These are phyloP conservation scores for Dicyrtoma fusca DNA, from an alignment of 2,888 invertebrate species.

Conservation along the genomic window DNA sequence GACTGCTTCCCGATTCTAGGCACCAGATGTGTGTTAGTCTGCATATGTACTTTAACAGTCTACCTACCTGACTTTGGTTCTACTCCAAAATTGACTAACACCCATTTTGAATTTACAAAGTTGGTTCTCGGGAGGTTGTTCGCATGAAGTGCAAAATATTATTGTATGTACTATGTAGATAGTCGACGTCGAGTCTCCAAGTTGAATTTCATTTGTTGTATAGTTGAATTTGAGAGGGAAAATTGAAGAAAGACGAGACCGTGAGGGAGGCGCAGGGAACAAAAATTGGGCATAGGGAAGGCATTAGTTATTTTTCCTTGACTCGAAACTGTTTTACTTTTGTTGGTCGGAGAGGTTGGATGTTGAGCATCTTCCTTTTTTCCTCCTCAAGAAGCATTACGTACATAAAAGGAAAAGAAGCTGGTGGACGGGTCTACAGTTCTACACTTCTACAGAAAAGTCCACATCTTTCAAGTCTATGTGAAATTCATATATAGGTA, in stretches of 20 bases:
- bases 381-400: neutral
- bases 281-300: neutral
- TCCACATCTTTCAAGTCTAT: neutral
- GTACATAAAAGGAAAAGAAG: neutral
- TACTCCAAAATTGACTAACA: too few relatives aligned
- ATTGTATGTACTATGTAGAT: neutral
- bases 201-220: conserved; percentile 14
- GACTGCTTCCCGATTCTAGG: too few relatives aligned
- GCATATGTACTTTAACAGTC: too few relatives aligned
- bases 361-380: conserved; percentile 15
- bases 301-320: conserved; percentile 13
- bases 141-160: neutral
- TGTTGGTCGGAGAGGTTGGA: too few relatives aligned
- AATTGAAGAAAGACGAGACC: neutral
- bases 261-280: neutral
- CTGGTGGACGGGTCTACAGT: neutral
- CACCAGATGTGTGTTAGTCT: too few relatives aligned
- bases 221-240: conserved; percentile 7
- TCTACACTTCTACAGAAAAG: neutral
- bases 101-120: too few relatives aligned
- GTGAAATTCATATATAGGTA: neutral
- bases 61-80: too few relatives aligned
- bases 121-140: too few relatives aligned
- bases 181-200: neutral
- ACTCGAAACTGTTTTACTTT: conserved; percentile 5